These are phyloP conservation scores for Callipepla californica DNA, from an alignment of 2,113 vertebrate genomes.

Conservation along the genomic window DNA sequence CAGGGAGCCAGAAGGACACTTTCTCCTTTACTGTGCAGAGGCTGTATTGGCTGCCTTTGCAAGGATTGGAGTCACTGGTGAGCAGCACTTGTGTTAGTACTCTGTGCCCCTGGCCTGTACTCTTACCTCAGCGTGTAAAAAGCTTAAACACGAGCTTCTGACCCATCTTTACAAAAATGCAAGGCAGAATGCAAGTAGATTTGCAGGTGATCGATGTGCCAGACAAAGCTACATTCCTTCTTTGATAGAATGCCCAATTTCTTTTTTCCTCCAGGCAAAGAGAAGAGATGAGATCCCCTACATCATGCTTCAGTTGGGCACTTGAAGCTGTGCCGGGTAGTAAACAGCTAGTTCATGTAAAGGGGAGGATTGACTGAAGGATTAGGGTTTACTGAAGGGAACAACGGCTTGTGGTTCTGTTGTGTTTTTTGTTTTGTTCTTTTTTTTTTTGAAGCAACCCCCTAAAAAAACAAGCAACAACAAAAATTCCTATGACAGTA, in stretches of 20 bases:
- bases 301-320: not conserved
- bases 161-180: not conserved
- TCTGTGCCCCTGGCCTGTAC: not conserved
- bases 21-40: not conserved
- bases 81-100: not conserved
- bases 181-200: not conserved
- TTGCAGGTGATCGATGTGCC: not conserved
- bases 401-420: not conserved
- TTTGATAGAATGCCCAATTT: not conserved
- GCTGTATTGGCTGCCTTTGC: not conserved
- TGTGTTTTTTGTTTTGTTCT: not conserved
- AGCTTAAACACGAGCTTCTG: not conserved
- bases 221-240: not conserved
- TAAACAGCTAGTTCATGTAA: not conserved
- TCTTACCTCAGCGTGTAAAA: not conserved
- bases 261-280: not conserved
- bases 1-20: not conserved
- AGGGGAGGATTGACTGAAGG: not conserved
- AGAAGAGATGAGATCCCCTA: not conserved
- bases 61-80: not conserved
- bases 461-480: not conserved
- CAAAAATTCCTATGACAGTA: not conserved
- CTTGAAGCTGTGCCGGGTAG: not conserved
- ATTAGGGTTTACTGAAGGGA: not conserved
- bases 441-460: too few relatives aligned